Base-by-base conservation (phyloP, 2,888 invertebrate genomes). In the Patella pellucida region DNA sequence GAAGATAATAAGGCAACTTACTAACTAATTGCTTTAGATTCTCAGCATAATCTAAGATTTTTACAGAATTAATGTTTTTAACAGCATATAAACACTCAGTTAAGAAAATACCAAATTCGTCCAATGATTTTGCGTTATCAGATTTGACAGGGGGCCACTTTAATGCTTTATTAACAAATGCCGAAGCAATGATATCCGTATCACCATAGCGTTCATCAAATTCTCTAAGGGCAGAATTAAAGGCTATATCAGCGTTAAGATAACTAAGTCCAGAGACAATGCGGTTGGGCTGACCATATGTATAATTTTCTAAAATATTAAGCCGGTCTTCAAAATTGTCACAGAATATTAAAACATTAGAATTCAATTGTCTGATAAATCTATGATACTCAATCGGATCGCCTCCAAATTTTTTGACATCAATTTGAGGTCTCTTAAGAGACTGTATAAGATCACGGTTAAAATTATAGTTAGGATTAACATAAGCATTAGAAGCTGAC, bases 111-210 rank as follows among this genome's bases (percentile, higher is more conserved):
- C 56, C 23, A 67, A 71, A 77, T 16, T 75, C 71, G 76, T 77
- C 77, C 56, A 75, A 62, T 15, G 31, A 56, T 67, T 74, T 73
- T 2, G 76, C 50, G 41, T 68, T 69, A 50, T 74, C 74, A 15
- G 74, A 23, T 69, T 70, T 76, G 52, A 76, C 69, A 27, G 14
- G 27, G 12, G 73, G 74, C 76, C 76, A 76, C 23, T 62, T 68
- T 41, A 77, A 19, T 23, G 77, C 77, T 52, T 31, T 70, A 19
- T 74, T 75, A n/a, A 77, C 76, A 54, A 31, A 77, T 15, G 77
- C 75, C 51, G 71, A 71, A 9, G 75, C 77, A 15, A 75, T 77
- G 5, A 71, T 56, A 12, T 75, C 70, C 11, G 62, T 27, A 19
- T 77, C 50, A 3, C 75, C 72, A 68, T 77, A 77, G 11, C 77